Evolutionary conservation across 2,113 vertebrate species (phyloP).

Genomic region (Oplegnathus fasciatus): DNA sequence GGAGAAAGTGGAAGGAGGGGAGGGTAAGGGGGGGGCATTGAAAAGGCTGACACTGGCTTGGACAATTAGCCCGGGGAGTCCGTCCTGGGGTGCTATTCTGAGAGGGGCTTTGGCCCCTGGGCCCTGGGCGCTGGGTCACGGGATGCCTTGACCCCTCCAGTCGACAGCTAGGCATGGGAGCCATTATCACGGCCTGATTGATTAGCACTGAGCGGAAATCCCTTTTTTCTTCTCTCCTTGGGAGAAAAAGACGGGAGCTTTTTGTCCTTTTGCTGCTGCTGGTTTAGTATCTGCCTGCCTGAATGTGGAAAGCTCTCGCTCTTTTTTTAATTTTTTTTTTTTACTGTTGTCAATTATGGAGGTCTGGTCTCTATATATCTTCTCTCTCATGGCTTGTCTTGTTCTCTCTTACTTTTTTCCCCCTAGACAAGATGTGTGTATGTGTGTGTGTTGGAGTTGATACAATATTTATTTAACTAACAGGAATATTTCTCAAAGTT

Average conservation of each 20-base stretch:
- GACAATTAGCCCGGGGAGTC: constrained; percentile 86
- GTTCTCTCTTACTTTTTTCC: constrained; percentile 8
- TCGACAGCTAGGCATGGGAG: constrained; percentile 86
- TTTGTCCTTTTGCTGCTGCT: constrained; percentile 75
- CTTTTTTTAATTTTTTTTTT: constrained; percentile 21
- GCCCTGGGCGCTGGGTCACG: constrained; percentile 84
- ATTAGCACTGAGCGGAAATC: constrained; percentile 88
- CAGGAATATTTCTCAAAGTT: not conserved
- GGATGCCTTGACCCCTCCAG: constrained; percentile 86
- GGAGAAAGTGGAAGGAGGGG: constrained; percentile 66
- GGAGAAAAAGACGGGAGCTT: constrained; percentile 70
- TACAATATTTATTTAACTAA: constrained; percentile 26
- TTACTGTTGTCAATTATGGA: constrained; percentile 50
- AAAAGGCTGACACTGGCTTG: constrained; percentile 85
- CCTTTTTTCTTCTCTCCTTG: constrained; percentile 78
- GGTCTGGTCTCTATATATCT: constrained; percentile 52
- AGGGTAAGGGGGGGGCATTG: constrained; percentile 72
- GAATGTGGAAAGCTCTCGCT: constrained; percentile 44
- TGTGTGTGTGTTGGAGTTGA: not conserved
- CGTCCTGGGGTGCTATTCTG: constrained; percentile 84
- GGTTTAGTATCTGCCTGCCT: constrained; percentile 57
- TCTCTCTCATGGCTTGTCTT: constrained; percentile 15
- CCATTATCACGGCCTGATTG: constrained; percentile 89
- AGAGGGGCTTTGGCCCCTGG: constrained; percentile 78
- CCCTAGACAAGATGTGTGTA: not conserved